Conservation (phyloP, 2,888 invertebrate species). For the Palloptera scutellata region DNA sequence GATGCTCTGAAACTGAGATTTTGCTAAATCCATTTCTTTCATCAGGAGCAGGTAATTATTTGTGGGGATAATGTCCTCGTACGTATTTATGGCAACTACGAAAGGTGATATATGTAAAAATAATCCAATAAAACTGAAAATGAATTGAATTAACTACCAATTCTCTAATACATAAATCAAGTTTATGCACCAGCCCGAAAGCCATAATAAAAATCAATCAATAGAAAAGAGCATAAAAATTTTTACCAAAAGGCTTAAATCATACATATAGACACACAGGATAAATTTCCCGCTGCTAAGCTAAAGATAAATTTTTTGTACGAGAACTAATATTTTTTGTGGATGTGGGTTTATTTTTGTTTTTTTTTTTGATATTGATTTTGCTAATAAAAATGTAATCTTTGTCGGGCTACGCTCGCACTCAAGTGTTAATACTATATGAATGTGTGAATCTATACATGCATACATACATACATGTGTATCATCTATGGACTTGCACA, state of each 20-base stretch:
- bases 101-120: background rate
- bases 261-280: constrained; percentile 6
- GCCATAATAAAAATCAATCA: constrained; percentile 36
- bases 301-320: constrained; percentile 33
- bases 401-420: constrained; percentile 37
- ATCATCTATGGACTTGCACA: too few species aligned
- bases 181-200: background rate
- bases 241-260: constrained; percentile 26
- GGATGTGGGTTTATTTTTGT: background rate
- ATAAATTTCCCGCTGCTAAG: constrained; percentile 30
- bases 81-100: background rate
- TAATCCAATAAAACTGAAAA: background rate
- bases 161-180: background rate
- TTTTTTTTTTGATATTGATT: constrained; percentile 34
- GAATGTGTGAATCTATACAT: constrained; percentile 9
- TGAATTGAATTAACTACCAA: background rate
- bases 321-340: constrained; percentile 5
- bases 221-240: constrained; percentile 26
- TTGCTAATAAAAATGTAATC: constrained; percentile 57
- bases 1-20: too few species aligned
- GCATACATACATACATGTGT: background rate
- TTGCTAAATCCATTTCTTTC: too few species aligned
- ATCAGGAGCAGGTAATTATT: too few species aligned
- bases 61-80: too few species aligned
- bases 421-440: constrained; percentile 27